Conservation (phyloP, 2,888 invertebrate species). For the Bombylius major region DNA sequence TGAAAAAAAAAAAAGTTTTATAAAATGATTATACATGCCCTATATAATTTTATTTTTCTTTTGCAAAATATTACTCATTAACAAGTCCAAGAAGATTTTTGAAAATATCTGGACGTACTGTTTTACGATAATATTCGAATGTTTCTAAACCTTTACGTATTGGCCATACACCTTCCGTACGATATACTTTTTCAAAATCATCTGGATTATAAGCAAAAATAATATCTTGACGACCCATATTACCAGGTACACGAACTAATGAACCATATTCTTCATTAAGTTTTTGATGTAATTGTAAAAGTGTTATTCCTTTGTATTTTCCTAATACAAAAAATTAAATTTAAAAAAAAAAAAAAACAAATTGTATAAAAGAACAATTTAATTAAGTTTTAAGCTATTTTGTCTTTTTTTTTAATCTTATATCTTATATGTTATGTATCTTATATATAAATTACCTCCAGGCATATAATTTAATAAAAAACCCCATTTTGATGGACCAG, state of each 20-base stretch:
- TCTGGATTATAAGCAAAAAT: slow-evolving; percentile 6
- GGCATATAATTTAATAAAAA: slow-evolving; percentile 23
- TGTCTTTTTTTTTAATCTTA: too few species aligned
- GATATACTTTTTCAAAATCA: slow-evolving; percentile 16
- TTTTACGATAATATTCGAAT: slow-evolving; percentile 34
- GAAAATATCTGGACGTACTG: slow-evolving; percentile 33
- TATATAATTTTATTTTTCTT: slow-evolving; percentile 6
- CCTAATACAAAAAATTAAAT: slow-evolving; percentile 11
- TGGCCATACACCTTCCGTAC: slow-evolving; percentile 30
- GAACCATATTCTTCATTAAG: slow-evolving; percentile 6
- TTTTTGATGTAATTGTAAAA: not conserved
- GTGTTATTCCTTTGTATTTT: slow-evolving; percentile 3
- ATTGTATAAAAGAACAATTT: too few species aligned
- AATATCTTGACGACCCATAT: slow-evolving; percentile 5
- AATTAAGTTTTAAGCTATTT: too few species aligned
- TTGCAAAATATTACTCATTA: slow-evolving; percentile 20
- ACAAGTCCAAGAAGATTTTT: slow-evolving; percentile 25
- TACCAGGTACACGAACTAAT: slow-evolving; percentile 3
- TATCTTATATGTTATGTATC: too few species aligned
- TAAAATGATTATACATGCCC: too few species aligned
- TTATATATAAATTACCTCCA: slow-evolving; percentile 19
- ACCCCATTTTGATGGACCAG: slow-evolving; percentile 22
- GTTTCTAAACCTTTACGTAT: slow-evolving; percentile 34
- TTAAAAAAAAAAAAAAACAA: not conserved
- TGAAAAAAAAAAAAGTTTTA: slow-evolving; percentile 18